Evolutionary conservation across 2,113 vertebrate species (phyloP), one percentile per base, ranked within the genome.

Genomic region (Dendrocopos noguchii): DNA sequence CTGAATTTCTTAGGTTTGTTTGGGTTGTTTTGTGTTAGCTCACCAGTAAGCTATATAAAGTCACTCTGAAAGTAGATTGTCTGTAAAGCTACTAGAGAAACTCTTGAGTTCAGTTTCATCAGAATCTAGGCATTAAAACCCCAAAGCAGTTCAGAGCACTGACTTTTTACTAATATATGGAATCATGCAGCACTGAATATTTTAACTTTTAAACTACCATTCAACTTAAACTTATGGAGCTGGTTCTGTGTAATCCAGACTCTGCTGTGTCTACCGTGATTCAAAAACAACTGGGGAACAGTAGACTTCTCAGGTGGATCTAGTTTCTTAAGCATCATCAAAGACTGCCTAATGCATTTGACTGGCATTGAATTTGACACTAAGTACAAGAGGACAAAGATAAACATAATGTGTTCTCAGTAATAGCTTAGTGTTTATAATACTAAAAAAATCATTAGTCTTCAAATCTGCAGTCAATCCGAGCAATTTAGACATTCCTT

Each of bases 391-490:
- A 93, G 66, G 28, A 75, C 22, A 24, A 84, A 86, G 73, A 78
- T 80, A 85, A 94, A 74, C 88, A 57, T 52, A 94, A 57, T 52
- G 28, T 46, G 25, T 67, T 86, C 36, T 84, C 36, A 94, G 56
- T 86, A 88, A 74, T 67, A 80, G 71, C 34, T 93, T 81, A 78
- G 36, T 4, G 0, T 93, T 94, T 79, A n/a, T 75, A 61, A 85
- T 59, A 52, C 21, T 44, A 44, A 72, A 87, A 93, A 91, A 81
- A 53, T 61, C 44, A 33, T 78, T 78, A 72, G 74, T 88, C 63
- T 93, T 91, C 59, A 65, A 78, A 56, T 68, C 31, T 53, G 17
- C 36, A 64, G 21, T 21, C 20, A 36, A 2, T 63, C 21, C 44
- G 39, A 63, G 47, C 29, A 44, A 46, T 50, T 33, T 57, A n/a